Percentiles rank a stretch among this genome's conserved stretches.
phyloP scores from a whole-genome alignment of 30 jellyfish, hydroid and myxozoan genomes.

The Cassiopea andromeda region DNA sequence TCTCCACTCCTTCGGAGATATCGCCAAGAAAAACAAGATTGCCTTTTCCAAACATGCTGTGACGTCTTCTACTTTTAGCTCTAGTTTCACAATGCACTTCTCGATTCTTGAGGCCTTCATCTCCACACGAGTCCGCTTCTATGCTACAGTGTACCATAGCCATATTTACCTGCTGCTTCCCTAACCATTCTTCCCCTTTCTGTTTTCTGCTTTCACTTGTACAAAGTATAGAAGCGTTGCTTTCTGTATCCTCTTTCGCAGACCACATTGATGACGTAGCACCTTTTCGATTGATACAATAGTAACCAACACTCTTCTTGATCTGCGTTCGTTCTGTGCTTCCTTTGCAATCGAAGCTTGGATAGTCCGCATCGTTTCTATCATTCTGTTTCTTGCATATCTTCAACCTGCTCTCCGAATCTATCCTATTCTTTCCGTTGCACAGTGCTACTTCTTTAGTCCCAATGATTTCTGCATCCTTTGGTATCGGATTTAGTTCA shows the following conservation, averaged over 20 bases:
- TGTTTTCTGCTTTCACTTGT: neutral
- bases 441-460: too few species aligned
- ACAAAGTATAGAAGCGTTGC: neutral
- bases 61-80: neutral
- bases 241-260: neutral
- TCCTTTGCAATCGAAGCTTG: too few species aligned
- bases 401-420: too few species aligned
- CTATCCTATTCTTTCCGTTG: too few species aligned
- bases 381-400: too few species aligned
- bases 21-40: conserved; percentile 1
- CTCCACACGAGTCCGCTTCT: neutral
- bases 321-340: too few species aligned
- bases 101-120: neutral
- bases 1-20: neutral
- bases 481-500: too few species aligned
- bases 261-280: neutral
- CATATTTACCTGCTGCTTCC: neutral
- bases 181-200: neutral
- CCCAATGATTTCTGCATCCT: too few species aligned
- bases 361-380: too few species aligned
- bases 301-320: too few species aligned
- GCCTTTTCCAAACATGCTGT: neutral
- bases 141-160: neutral
- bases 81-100: neutral
- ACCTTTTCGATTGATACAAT: too few species aligned